phyloP scores from a whole-genome alignment of 1,140 invertebrate species.

The Carcinoscorpius rotundicauda region DNA sequence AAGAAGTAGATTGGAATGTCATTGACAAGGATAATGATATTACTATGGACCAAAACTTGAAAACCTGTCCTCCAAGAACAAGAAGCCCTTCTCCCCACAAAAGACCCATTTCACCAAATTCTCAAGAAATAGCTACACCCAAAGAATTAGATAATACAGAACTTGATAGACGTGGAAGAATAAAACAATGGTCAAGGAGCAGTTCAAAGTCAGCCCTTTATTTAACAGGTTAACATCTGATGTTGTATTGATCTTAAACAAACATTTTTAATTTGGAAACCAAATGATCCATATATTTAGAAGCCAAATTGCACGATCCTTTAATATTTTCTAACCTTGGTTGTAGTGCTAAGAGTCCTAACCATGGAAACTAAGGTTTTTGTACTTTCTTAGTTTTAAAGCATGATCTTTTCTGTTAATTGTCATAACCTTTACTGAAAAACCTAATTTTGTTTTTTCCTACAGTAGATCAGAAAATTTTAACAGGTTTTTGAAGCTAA shows the following conservation, averaged over 20 bases:
- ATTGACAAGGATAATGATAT: constrained; percentile 26
- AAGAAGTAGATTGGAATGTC: constrained; percentile 22
- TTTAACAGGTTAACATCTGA: constrained; percentile 24
- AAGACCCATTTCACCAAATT: neutral
- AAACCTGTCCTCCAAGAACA: constrained; percentile 9
- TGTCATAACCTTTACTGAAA: too few relatives aligned
- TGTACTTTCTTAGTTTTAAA: too few relatives aligned
- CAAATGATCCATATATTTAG: neutral
- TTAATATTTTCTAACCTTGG: neutral
- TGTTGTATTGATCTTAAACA: neutral
- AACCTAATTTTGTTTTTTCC: too few relatives aligned
- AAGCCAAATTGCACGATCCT: neutral
- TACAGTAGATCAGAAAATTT: too few relatives aligned
- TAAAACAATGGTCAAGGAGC: constrained; percentile 25
- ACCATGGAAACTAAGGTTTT: too few relatives aligned
- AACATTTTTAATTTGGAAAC: neutral
- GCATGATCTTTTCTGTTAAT: too few relatives aligned
- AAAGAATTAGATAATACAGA: neutral
- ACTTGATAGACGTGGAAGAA: constrained; percentile 12
- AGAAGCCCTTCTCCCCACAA: constrained; percentile 18
- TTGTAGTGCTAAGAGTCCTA: neutral
- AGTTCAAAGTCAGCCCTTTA: constrained; percentile 24
- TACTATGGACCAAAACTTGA: constrained; percentile 8
- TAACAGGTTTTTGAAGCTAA: too few relatives aligned
- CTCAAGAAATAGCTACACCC: neutral